These are phyloP conservation scores for Dunckerocampus dactyliophorus DNA, from an alignment of 2,113 vertebrate genomes.

Conservation along the genomic window DNA sequence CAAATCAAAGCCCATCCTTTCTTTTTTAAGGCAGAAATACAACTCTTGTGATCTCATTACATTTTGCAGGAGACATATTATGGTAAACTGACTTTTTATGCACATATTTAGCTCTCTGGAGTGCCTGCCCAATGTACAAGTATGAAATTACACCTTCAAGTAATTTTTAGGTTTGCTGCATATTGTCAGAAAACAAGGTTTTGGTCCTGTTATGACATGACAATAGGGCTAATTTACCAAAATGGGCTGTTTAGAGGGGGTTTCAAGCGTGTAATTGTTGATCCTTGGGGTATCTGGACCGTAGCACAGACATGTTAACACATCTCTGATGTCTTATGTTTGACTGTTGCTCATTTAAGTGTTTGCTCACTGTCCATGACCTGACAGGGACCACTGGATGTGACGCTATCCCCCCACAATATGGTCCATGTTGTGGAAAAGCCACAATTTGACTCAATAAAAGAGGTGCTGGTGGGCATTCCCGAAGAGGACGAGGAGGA, in stretches of 20 bases:
- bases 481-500: constrained; percentile 71
- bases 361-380: not conserved
- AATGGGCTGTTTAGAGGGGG: too few relatives aligned
- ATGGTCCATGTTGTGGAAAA: constrained; percentile 86
- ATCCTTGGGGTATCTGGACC: too few relatives aligned
- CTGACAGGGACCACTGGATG: constrained; percentile 65
- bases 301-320: too few relatives aligned
- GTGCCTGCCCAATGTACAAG: too few relatives aligned
- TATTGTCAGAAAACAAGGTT: not conserved
- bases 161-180: not conserved
- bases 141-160: not conserved
- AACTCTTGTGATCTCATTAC: not conserved
- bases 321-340: too few relatives aligned
- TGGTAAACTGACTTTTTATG: too few relatives aligned
- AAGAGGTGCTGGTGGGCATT: constrained; percentile 82
- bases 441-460: constrained; percentile 59
- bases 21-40: not conserved
- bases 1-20: not conserved
- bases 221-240: too few relatives aligned
- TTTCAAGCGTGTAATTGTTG: too few relatives aligned
- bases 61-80: too few relatives aligned
- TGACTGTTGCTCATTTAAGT: not conserved
- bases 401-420: constrained; percentile 86
- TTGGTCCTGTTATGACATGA: too few relatives aligned
- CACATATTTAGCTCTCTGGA: not conserved